Percentiles rank a stretch among this genome's conserved stretches.
Evolutionary conservation across 2,888 invertebrate genomes (phyloP).

Genomic region (Zygaena filipendulae): DNA sequence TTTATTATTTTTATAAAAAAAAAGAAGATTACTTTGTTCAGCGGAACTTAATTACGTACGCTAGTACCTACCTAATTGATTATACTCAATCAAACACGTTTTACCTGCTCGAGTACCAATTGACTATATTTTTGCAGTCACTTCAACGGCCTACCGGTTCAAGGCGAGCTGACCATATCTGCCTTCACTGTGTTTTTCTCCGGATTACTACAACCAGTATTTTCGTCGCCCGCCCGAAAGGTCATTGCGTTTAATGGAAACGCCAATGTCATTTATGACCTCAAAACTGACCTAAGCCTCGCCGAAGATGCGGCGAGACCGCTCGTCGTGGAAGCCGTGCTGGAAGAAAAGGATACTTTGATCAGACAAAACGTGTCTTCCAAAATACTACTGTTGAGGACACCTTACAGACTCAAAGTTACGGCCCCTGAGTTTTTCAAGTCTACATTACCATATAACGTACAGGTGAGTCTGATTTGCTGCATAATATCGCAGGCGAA

Average conservation of each 20-base stretch:
- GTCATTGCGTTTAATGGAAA: slow-evolving; percentile 74
- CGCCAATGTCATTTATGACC: slow-evolving; percentile 78
- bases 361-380: slow-evolving; percentile 83
- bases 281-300: slow-evolving; percentile 78
- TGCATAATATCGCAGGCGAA: not conserved
- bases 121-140: slow-evolving; percentile 69
- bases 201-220: slow-evolving; percentile 81
- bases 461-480: slow-evolving; percentile 67
- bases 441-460: slow-evolving; percentile 85
- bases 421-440: slow-evolving; percentile 89
- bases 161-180: slow-evolving; percentile 86
- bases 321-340: slow-evolving; percentile 86
- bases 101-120: too few relatives aligned
- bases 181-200: slow-evolving; percentile 87
- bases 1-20: too few relatives aligned
- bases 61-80: too few relatives aligned
- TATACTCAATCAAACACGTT: too few relatives aligned
- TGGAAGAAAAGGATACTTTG: slow-evolving; percentile 90
- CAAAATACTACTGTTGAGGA: slow-evolving; percentile 68
- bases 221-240: slow-evolving; percentile 77
- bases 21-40: too few relatives aligned
- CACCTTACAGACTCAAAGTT: slow-evolving; percentile 74
- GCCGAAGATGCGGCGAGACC: slow-evolving; percentile 82
- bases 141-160: slow-evolving; percentile 87
- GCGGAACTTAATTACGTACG: too few relatives aligned